phyloP scores from a whole-genome alignment of 2,888 invertebrate species.

The Julus scanicus region DNA sequence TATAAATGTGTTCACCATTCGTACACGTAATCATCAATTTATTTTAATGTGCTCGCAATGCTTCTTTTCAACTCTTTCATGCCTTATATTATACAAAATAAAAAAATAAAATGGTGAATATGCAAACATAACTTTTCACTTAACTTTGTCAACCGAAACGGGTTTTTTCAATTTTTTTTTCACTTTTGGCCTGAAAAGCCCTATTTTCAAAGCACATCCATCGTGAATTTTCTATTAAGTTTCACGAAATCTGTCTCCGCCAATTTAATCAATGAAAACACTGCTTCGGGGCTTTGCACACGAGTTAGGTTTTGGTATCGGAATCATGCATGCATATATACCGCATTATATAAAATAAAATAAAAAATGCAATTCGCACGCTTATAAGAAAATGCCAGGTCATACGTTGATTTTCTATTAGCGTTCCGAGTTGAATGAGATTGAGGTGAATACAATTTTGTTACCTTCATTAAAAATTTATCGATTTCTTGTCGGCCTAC shows the following conservation, averaged over 20 bases:
- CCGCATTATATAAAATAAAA: background rate
- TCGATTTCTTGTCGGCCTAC: constrained; percentile 22
- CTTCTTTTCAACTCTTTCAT: background rate
- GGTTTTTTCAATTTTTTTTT: background rate
- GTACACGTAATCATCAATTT: background rate
- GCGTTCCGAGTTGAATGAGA: background rate
- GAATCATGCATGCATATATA: background rate
- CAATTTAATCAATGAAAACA: constrained; percentile 28
- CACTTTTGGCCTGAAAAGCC: background rate
- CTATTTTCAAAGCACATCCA: background rate
- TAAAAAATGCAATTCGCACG: background rate
- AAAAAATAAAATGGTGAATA: background rate
- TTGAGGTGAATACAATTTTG: constrained; percentile 33
- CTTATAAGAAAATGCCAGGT: background rate
- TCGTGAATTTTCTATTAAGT: constrained; percentile 8
- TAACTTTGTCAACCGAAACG: background rate
- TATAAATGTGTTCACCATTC: background rate
- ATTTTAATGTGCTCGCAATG: no score
- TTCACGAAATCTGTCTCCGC: background rate
- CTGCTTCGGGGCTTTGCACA: background rate
- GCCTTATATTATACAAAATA: no score
- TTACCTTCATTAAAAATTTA: constrained; percentile 28
- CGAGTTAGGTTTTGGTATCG: background rate
- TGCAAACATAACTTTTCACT: constrained; percentile 21
- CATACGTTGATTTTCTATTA: constrained; percentile 15